Evolutionary conservation across 1,140 invertebrate genomes (phyloP).

Genomic region (Nomia melanderi): DNA sequence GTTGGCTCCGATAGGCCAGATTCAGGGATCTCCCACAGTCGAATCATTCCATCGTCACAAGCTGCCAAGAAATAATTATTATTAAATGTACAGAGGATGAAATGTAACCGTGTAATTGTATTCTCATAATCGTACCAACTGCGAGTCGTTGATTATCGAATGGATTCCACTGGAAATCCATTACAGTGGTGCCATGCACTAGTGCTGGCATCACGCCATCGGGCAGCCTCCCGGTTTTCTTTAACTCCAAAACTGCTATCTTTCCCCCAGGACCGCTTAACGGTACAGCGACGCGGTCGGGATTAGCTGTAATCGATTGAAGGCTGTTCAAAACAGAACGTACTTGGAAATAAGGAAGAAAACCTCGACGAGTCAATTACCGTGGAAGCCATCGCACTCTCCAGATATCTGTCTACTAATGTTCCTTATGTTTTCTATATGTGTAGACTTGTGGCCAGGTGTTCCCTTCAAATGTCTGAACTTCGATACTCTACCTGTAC

Average conservation of each 20-base stretch:
- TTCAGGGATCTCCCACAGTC: constrained; percentile 90
- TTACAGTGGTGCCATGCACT: constrained; percentile 92
- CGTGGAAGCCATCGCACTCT: constrained; percentile 96
- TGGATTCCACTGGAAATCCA: constrained; percentile 97
- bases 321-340: not conserved
- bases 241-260: constrained; percentile 92
- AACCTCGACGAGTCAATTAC: constrained; percentile 77
- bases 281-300: constrained; percentile 91
- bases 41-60: constrained; percentile 94
- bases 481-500: constrained; percentile 92
- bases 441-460: constrained; percentile 92
- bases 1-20: constrained; percentile 88
- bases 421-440: constrained; percentile 96
- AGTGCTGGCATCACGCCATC: constrained; percentile 92
- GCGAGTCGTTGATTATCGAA: constrained; percentile 90
- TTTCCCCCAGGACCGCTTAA: constrained; percentile 94
- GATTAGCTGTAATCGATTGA: constrained; percentile 85
- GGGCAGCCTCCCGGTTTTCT: constrained; percentile 88
- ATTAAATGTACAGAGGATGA: not conserved
- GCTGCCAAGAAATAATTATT: constrained; percentile 78
- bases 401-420: constrained; percentile 94
- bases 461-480: constrained; percentile 96
- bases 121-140: constrained; percentile 83
- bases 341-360: not conserved
- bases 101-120: constrained; percentile 31